phyloP scores from a whole-genome alignment of 2,113 vertebrate species.

The Lagopus leucura region DNA sequence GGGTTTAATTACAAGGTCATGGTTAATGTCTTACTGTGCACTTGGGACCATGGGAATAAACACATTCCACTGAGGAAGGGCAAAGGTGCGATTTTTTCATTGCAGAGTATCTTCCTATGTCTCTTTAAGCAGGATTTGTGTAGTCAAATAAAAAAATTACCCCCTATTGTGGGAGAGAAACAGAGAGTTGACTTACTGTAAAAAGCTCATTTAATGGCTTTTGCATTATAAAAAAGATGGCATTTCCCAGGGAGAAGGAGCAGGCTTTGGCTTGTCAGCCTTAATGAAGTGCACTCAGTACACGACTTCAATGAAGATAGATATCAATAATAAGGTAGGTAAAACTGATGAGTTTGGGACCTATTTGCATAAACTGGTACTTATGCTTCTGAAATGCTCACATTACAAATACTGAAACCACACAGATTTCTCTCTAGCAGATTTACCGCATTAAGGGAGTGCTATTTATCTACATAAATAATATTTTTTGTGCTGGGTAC shows the following conservation, averaged over 20 bases:
- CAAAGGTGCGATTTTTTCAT: neutral
- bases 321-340: constrained; percentile 54
- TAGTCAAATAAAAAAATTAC: neutral
- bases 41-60: neutral
- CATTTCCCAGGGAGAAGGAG: constrained; percentile 44
- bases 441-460: constrained; percentile 11
- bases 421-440: neutral
- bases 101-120: neutral
- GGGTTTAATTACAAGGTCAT: neutral
- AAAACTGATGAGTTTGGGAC: constrained; percentile 55
- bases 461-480: constrained; percentile 52
- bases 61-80: neutral
- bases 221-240: constrained; percentile 51
- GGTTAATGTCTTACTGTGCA: neutral
- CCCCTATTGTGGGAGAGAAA: neutral
- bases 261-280: constrained; percentile 38
- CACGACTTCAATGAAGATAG: constrained; percentile 40
- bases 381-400: constrained; percentile 13
- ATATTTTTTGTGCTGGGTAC: neutral
- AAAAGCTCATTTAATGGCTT: constrained; percentile 49
- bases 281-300: constrained; percentile 48
- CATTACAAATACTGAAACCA: constrained; percentile 24
- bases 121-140: constrained; percentile 20
- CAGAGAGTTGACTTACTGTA: neutral
- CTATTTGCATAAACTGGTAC: constrained; percentile 60